Percentiles rank a stretch among this genome's conserved stretches.
Conservation (phyloP, 2,888 invertebrate species). For the Heliconius cydno region DNA sequence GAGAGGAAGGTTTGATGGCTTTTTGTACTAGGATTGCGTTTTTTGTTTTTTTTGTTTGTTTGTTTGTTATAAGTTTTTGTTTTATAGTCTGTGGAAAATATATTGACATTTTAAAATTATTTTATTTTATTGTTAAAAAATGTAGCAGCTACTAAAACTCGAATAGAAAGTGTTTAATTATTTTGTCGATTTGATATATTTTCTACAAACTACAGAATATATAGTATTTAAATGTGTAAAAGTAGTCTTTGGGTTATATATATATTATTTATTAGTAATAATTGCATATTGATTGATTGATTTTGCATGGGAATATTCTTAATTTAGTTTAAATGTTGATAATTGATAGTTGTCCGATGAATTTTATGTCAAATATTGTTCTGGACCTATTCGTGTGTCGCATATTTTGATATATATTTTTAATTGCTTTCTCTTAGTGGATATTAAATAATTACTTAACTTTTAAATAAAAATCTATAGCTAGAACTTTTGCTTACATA, state of each 20-base stretch:
- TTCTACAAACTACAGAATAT: conserved; percentile 7
- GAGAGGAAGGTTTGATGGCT: conserved; percentile 79
- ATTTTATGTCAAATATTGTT: background rate
- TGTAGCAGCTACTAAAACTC: no score
- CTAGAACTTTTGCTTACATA: background rate
- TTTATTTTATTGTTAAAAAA: no score
- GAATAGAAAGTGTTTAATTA: background rate
- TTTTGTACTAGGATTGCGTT: conserved; percentile 58
- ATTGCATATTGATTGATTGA: background rate
- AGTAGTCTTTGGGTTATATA: conserved; percentile 19
- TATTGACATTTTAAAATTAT: conserved; percentile 11
- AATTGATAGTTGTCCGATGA: background rate
- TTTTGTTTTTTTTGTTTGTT: conserved; percentile 41
- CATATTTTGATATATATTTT: background rate
- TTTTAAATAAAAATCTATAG: background rate
- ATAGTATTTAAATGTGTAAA: conserved; percentile 1
- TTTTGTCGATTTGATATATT: conserved; percentile 13
- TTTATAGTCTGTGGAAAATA: conserved; percentile 53
- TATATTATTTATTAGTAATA: background rate
- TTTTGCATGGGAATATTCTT: conserved; percentile 12
- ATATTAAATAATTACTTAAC: background rate
- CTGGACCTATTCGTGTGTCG: conserved; percentile 13
- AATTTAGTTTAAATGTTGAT: background rate
- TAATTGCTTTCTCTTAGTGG: conserved; percentile 8
- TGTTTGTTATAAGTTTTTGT: conserved; percentile 44